These are phyloP conservation scores for Drosophila testacea DNA, from an alignment of 2,888 invertebrate genomes.

Conservation along the genomic window DNA sequence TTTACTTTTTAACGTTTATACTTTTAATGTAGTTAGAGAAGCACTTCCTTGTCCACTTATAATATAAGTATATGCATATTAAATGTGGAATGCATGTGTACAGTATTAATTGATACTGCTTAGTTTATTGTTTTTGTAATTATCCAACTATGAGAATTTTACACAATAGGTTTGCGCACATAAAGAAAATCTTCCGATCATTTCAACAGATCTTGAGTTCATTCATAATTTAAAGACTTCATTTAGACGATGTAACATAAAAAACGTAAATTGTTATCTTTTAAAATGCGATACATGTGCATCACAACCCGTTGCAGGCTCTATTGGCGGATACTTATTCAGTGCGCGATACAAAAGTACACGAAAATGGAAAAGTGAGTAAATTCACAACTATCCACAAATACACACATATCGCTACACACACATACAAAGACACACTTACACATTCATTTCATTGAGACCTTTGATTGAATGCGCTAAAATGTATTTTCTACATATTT, in stretches of 20 bases:
- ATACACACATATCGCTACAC: constrained; percentile 30
- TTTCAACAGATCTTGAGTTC: constrained; percentile 9
- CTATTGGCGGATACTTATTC: constrained; percentile 88
- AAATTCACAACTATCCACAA: constrained; percentile 61
- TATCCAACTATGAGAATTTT: background rate
- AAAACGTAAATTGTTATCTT: constrained; percentile 46
- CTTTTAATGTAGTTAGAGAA: constrained; percentile 5
- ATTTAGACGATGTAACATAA: constrained; percentile 33
- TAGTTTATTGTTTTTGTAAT: background rate
- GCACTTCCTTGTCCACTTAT: constrained; percentile 5
- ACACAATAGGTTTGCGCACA: background rate
- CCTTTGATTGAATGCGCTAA: constrained; percentile 49
- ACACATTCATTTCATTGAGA: constrained; percentile 43
- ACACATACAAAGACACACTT: constrained; percentile 28
- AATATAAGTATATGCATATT: no score
- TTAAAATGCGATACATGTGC: constrained; percentile 69
- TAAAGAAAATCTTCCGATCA: background rate
- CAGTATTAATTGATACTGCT: constrained; percentile 3
- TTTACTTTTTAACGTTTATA: background rate
- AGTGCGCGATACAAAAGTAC: constrained; percentile 88
- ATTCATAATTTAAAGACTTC: constrained; percentile 26
- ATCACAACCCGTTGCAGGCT: constrained; percentile 86
- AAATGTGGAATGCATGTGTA: constrained; percentile 43
- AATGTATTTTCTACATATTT: constrained; percentile 22
- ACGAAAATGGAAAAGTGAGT: constrained; percentile 94